Percentiles rank a stretch among this genome's conserved stretches.
These are phyloP conservation scores for Porphyrio hochstetteri DNA, from an alignment of 2,113 vertebrate species.

Conservation along the genomic window DNA sequence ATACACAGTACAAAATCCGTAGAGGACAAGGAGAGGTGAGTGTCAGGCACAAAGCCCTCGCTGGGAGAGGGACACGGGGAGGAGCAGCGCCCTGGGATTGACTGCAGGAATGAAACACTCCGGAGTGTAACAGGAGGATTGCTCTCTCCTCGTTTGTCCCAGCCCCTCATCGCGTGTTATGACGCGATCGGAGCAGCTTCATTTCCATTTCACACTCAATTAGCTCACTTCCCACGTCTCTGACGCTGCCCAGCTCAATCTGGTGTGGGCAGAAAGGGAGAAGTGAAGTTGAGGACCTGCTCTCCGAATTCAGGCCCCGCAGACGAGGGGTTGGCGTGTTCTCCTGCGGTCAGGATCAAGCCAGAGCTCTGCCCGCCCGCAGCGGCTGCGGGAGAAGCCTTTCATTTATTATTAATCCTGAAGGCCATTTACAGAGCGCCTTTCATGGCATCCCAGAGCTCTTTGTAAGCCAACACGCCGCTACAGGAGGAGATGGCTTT, in stretches of 20 bases:
- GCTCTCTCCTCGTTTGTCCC: rapidly evolving
- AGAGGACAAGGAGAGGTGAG: background rate
- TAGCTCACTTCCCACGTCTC: background rate
- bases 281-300: background rate
- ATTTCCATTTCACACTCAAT: background rate
- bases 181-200: background rate
- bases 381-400: background rate
- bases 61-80: background rate
- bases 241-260: background rate
- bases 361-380: background rate
- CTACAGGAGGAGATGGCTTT: rapidly evolving
- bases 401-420: background rate
- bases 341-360: background rate
- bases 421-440: background rate
- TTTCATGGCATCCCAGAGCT: background rate
- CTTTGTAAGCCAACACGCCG: background rate
- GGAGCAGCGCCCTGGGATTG: background rate
- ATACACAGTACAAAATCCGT: background rate
- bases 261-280: background rate
- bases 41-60: background rate
- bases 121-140: background rate
- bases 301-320: background rate
- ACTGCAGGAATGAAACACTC: background rate
- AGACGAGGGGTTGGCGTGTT: background rate
- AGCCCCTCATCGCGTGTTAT: background rate